Conservation (phyloP, 2,113 vertebrate genomes). For the Delphinapterus leucas region DNA sequence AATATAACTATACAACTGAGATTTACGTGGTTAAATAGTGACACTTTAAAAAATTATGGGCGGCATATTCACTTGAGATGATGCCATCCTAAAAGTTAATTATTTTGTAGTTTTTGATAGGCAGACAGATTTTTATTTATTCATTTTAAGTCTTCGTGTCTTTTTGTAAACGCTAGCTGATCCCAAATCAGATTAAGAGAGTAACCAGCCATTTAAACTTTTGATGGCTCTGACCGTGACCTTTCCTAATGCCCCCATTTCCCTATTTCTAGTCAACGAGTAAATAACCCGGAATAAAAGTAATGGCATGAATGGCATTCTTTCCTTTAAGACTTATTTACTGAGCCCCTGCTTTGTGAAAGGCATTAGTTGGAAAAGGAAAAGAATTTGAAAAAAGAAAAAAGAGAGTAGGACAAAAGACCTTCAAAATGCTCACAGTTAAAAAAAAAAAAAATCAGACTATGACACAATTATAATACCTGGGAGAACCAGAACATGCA, state of each 20-base stretch:
- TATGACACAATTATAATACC: not conserved
- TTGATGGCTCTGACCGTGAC: not conserved
- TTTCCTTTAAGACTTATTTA: not conserved
- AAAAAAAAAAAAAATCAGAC: not conserved
- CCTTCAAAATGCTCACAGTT: not conserved
- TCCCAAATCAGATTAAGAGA: not conserved
- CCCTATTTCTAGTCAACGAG: not conserved
- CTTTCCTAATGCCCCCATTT: not conserved
- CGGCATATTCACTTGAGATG: not conserved
- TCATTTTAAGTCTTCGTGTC: not conserved
- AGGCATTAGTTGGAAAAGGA: slow-evolving; percentile 4
- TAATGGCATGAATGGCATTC: not conserved
- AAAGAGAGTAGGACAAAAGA: not conserved
- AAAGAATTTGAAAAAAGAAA: not conserved
- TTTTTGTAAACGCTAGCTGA: not conserved
- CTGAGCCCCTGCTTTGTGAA: not conserved
- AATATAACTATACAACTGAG: slow-evolving; percentile 21
- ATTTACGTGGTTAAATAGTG: not conserved
- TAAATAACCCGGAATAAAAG: not conserved
- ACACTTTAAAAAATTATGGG: not conserved
- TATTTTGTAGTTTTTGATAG: slow-evolving; percentile 19
- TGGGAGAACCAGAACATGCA: not conserved
- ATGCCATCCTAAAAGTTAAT: not conserved
- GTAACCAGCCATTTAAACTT: not conserved
- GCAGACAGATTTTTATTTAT: not conserved